phyloP scores from a whole-genome alignment of 2,888 invertebrate genomes.

The Schizaphis graminum region DNA sequence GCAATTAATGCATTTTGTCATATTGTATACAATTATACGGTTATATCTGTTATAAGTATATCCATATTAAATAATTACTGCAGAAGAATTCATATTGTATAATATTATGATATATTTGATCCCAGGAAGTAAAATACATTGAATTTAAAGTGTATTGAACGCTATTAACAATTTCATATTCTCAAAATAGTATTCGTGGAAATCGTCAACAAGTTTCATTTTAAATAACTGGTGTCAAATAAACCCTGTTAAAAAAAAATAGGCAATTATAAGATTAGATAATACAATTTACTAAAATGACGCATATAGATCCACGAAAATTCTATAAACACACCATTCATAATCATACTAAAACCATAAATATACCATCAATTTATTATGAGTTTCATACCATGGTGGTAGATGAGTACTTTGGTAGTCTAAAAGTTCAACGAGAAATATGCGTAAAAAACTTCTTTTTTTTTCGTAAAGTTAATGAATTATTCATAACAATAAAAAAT shows the following conservation, averaged over 20 bases:
- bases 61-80: not conserved
- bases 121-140: not conserved
- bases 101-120: not conserved
- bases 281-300: not conserved
- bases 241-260: not conserved
- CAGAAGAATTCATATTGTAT: not conserved
- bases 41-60: not conserved
- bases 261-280: not conserved
- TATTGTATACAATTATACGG: not conserved
- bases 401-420: not conserved
- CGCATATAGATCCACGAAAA: not conserved
- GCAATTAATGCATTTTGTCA: not conserved
- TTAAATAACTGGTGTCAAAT: not conserved
- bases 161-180: not conserved
- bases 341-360: not conserved
- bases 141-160: not conserved
- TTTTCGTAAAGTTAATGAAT: not conserved
- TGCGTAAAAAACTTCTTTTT: not conserved
- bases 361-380: not conserved
- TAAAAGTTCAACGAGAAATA: not conserved
- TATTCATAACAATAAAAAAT: slow-evolving; percentile 33
- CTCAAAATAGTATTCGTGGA: not conserved
- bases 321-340: not conserved
- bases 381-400: not conserved
- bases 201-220: not conserved